Base-by-base conservation (phyloP, 2,888 invertebrate species). In the Ectemnius continuus region DNA sequence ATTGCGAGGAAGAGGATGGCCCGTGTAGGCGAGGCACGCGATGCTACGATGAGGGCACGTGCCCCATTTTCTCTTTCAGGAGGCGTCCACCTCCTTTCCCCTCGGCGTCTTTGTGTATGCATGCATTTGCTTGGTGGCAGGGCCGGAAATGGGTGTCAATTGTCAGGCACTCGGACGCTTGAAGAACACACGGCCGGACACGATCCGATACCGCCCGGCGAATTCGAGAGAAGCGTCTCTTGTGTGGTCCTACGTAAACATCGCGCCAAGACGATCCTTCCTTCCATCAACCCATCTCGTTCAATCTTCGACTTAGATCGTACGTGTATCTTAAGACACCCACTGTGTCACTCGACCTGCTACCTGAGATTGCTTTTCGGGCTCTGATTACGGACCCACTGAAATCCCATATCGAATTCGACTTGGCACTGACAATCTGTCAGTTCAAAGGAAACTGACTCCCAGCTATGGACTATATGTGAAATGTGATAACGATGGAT, bases 111-210 rank as follows among this genome's bases (percentile, higher is more conserved):
- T 82, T 74, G 52, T 52, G 36, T 36, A 36, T 36, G 36, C 36
- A 36, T 36, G 36, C 36, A 36, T 36, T 36, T 36, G 36, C 36
- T 36, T 36, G 36, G 36, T 36, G 58, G 67, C 64, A 67, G 70
- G 77, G 72, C 85, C 86, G 86, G 86, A 86, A 86, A 85, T 81
- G 77, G 83, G 83, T 87, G 86, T 87, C 87, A 79, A 86, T 86
- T 84, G 87, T 86, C 82, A 80, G 76, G 75, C 79, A 80, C 78
- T 78, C 68, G 67, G 71, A 78, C 67, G 65, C 78, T 36, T 64
- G 57, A 45, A 56, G 59, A 67, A 65, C 74, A 61, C 69, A 36
- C 61, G 74, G 69, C 76, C 65, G 73, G 69, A 76, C 79, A 64
- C 58, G 75, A 64, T 74, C 47, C 57, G 75, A 13, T 62, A 45